phyloP scores from a whole-genome alignment of 2,797 vertebrate genomes.

The Sebastiscus albofasciatus region DNA sequence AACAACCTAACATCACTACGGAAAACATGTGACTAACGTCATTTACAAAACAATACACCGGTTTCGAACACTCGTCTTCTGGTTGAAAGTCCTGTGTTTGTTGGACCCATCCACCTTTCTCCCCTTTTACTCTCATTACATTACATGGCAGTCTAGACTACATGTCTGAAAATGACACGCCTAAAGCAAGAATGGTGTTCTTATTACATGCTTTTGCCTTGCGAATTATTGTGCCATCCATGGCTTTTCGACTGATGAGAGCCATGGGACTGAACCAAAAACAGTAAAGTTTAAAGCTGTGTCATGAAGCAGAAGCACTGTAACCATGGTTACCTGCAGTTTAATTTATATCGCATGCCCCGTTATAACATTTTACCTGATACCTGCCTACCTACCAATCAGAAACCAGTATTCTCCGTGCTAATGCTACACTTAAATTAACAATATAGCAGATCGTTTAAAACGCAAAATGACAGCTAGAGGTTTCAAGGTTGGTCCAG shows the following conservation, averaged over 20 bases:
- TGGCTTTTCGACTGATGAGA: background rate
- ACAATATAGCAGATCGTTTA: background rate
- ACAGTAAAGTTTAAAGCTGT: background rate
- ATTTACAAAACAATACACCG: too few species aligned
- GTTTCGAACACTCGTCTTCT: too few species aligned
- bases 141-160: too few species aligned
- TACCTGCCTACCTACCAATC: background rate
- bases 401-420: background rate
- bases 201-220: accelerated
- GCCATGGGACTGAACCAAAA: background rate
- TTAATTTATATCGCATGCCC: background rate
- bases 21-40: too few species aligned
- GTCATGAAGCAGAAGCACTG: background rate
- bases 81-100: too few species aligned
- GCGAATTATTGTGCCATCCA: too few species aligned
- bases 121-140: too few species aligned
- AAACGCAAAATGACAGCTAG: slow-evolving; percentile 2
- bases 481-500: slow-evolving; percentile 2
- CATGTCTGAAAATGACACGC: too few species aligned
- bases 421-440: background rate
- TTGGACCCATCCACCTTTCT: too few species aligned
- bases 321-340: background rate
- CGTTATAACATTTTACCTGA: background rate
- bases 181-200: too few species aligned
- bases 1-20: accelerated